phyloP scores from a whole-genome alignment of 1,140 invertebrate genomes.

The Paralvinella palmiformis region DNA sequence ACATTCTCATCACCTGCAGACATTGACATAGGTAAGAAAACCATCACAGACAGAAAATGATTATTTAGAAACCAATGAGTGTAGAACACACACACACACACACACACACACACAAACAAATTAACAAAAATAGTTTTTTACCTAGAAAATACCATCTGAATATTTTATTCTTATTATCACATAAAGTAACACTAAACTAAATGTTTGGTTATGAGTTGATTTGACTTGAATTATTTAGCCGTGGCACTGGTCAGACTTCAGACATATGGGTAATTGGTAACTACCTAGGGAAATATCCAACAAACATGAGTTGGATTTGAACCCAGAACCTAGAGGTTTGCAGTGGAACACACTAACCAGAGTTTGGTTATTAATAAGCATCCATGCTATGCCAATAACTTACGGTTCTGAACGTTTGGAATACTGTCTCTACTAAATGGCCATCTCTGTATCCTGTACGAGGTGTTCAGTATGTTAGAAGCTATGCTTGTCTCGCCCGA shows the following conservation, averaged over 20 bases:
- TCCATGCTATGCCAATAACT: constrained; percentile 28
- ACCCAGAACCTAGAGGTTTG: too few species aligned
- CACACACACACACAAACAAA: background rate
- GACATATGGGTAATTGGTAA: too few species aligned
- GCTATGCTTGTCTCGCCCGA: constrained; percentile 42
- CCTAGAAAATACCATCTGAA: background rate
- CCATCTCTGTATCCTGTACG: constrained; percentile 76
- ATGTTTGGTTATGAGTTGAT: too few species aligned
- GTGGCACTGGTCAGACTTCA: too few species aligned
- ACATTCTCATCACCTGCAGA: constrained; percentile 67
- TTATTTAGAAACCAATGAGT: background rate
- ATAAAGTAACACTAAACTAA: background rate
- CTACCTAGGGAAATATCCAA: too few species aligned
- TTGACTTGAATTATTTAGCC: too few species aligned
- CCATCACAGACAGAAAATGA: background rate
- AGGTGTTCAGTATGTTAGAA: constrained; percentile 40
- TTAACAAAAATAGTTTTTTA: background rate
- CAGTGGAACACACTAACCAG: background rate
- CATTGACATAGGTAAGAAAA: background rate
- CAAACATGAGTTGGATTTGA: too few species aligned
- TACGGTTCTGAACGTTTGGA: constrained; percentile 70
- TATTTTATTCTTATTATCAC: background rate
- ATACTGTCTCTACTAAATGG: constrained; percentile 66
- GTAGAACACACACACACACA: background rate
- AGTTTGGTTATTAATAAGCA: background rate